Evolutionary conservation across 1,140 invertebrate genomes (phyloP), one percentile per base, ranked within the genome.

Genomic region (Antheraea pernyi): DNA sequence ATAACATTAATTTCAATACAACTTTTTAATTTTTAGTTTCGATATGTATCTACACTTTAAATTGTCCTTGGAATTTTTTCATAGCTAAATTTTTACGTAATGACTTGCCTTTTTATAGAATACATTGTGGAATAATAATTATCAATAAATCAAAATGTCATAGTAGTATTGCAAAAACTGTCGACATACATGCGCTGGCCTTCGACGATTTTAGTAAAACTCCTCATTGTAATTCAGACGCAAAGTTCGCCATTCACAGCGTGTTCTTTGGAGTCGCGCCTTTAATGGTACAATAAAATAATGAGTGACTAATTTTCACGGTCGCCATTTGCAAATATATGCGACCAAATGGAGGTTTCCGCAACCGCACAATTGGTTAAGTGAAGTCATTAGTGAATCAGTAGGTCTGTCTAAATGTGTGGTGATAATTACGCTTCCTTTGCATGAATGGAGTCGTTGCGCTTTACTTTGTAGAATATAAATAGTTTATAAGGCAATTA

Each of bases 91-190:
- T 19, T 11, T 53, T 48, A 42, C 37, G 19, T 53, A 65, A 48
- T 62, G 6, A 11, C 13, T 42, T 39, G 18, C 0, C 46, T 53
- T 13, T 53, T 53, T 53, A 53, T 53, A 53, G 46, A 13, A n/a
- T 53, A 1, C 46, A 11, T 53, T 53, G 46, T 53, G 13, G 9
- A 53, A 53, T 65, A 19, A 19, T 61, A 46, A 66, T 53, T 39
- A n/a, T 11, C 58, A 46, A 70, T 70, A 66, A 66, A 70, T 70
- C 58, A 70, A 70, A 46, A 19, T 59, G 42, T 66, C 60, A 66
- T 70, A 30, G 63, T 19, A 42, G 37, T 18, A n/a, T 36, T 36
- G n/a, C 19, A 61, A 61, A 36, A 36, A 61, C 30, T 36, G 19
- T 30, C 9, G 19, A 10, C 22, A 53, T 39, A 65, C 48, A 64